Percentiles rank a stretch among this genome's conserved stretches.
Evolutionary conservation across 1,140 invertebrate species (phyloP).

Genomic region (Aplysia californica): DNA sequence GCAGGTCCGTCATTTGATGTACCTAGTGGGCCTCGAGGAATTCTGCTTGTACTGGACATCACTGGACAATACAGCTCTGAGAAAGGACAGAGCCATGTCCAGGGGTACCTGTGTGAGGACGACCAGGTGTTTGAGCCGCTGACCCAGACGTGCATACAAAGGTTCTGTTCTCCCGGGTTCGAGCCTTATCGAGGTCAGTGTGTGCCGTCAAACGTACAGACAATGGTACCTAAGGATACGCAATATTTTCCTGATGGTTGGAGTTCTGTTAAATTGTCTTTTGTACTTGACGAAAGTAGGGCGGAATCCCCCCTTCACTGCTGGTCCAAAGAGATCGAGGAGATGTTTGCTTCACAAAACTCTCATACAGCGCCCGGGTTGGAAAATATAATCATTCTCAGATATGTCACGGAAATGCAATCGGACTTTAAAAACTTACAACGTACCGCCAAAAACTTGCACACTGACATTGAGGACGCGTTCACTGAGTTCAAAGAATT

Average conservation of each 20-base stretch:
- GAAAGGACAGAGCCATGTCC: too few species aligned
- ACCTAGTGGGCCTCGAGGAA: background rate
- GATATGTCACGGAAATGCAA: too few species aligned
- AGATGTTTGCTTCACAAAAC: too few species aligned
- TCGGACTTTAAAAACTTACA: too few species aligned
- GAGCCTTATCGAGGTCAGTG: background rate
- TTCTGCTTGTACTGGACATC: background rate
- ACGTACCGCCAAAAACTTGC: too few species aligned
- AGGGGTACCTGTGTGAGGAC: background rate
- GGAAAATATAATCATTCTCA: too few species aligned
- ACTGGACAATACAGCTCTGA: background rate
- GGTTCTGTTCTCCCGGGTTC: background rate
- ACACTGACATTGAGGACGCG: too few species aligned
- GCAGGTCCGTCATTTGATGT: too few species aligned
- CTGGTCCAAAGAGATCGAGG: background rate
- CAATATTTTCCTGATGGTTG: background rate
- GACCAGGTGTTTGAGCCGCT: background rate
- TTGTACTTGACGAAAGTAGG: background rate
- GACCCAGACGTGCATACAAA: background rate
- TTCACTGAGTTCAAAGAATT: too few species aligned
- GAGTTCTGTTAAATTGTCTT: background rate
- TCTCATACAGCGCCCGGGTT: too few species aligned
- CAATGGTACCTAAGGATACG: background rate
- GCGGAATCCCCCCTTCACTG: background rate
- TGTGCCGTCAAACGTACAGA: background rate